Evolutionary conservation across 2,113 vertebrate species (phyloP).

Genomic region (Oncorhynchus kisutch): DNA sequence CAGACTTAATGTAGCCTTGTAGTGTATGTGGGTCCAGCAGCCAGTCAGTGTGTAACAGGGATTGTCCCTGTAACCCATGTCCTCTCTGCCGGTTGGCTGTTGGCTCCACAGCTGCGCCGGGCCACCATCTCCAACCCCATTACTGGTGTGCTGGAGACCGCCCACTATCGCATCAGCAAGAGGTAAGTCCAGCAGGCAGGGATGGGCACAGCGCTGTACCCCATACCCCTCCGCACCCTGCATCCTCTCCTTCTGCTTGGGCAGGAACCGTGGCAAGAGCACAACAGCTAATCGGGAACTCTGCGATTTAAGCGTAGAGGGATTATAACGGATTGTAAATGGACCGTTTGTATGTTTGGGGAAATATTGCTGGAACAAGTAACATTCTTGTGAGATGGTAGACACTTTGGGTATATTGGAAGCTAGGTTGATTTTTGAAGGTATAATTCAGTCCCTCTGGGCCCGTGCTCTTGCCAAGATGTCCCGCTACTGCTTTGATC

Average conservation of each 20-base stretch:
- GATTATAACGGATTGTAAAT: background rate
- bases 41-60: slow-evolving; percentile 17
- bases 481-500: slow-evolving; percentile 12
- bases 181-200: slow-evolving; percentile 79
- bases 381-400: background rate
- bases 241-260: background rate
- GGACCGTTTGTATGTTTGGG: background rate
- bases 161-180: slow-evolving; percentile 98
- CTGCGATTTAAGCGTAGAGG: background rate
- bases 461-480: slow-evolving; percentile 32
- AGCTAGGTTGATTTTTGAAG: background rate
- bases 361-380: background rate
- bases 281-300: background rate
- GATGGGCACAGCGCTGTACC: background rate
- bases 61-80: slow-evolving; percentile 80
- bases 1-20: background rate
- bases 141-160: slow-evolving; percentile 94
- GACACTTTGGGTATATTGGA: background rate
- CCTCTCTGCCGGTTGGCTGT: slow-evolving; percentile 78
- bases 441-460: background rate
- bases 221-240: background rate
- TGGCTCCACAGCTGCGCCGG: slow-evolving; percentile 96
- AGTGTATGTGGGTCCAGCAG: background rate
- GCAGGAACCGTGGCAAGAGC: slow-evolving; percentile 37
- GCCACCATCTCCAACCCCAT: slow-evolving; percentile 97